Base-by-base conservation (phyloP, 2,888 invertebrate species). In the Agriopis aurantiaria region DNA sequence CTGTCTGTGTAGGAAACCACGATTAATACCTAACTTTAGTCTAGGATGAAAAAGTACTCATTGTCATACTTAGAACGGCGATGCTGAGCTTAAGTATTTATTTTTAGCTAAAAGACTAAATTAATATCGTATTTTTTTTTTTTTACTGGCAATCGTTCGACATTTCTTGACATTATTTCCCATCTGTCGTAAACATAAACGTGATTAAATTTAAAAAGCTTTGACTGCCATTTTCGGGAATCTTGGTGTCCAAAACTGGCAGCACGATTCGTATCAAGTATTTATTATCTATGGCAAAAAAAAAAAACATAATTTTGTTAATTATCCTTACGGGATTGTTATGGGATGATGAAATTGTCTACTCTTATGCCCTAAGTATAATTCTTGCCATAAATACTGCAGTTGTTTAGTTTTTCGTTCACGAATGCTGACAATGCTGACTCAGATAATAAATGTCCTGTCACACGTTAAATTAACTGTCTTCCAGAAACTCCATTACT, bases 371-470 rank as follows among this genome's bases (percentile, higher is more conserved):
- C n/a, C n/a, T n/a, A n/a, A n/a, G n/a, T n/a, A 3, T 33, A 33
- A 33, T 3, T 33, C 3, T 33, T 33, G 33, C 33, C 33, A 43
- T 9, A 43, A 43, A 43, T 9, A 43, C 46, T 12, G n/a, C 8
- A 12, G 12, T 41, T 41, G 40, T 14, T 51, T 49, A 14, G 48
- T 49, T 45, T 49, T 48, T 49, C 49, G 23, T 60, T 49, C 46
- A 48, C 12, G 17, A 41, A 51, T 51, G 33, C 23, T 51, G 61
- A 56, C 45, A 62, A 17, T 62, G 61, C 43, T 56, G 62, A 62
- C 17, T 68, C 62, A 68, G 45, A 46, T 52, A 45, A 65, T 48
- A 43, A 64, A 64, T 68, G 58, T 68, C 58, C 68, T 68, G 68
- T 55, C 63, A 59, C 60, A 23, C 6, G 45, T 46, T 63, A 63